Evolutionary conservation across 2,888 invertebrate genomes (phyloP), one percentile per base, ranked within the genome.

Genomic region (Aproaerema taeniolella): DNA sequence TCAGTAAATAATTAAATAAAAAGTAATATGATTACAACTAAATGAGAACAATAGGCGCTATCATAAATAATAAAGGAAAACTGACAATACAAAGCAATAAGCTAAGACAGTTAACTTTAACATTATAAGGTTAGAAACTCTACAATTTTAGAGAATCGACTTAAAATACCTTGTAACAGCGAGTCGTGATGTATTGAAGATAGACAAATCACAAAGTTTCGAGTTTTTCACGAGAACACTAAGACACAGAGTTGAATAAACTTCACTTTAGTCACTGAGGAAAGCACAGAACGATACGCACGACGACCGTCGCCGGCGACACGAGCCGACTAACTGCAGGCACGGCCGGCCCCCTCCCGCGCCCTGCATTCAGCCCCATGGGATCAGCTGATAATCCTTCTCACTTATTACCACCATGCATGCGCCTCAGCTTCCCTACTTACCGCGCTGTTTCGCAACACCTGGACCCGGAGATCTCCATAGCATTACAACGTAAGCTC

Each of bases 241-340:
- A n/a, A n/a, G n/a, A n/a, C n/a, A n/a, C n/a, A n/a, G n/a, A n/a
- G n/a, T n/a, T n/a, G n/a, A n/a, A n/a, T n/a, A 10, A 29, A 37
- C 38, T 45, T 45, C 46, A 49, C 48, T 42, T 47, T 14, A 50
- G 55, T 49, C 61, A 67, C 61, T n/a, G n/a, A n/a, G n/a, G n/a
- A n/a, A n/a, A n/a, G n/a, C n/a, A n/a, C n/a, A n/a, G n/a, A n/a
- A n/a, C n/a, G n/a, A n/a, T n/a, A 47, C 41, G 36, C 47, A 48
- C 50, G 4, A 42, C 49, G 55, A 58, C 71, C 65, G 58, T 40
- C 60, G 45, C 38, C 58, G 49, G 47, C 62, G 67, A 58, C 70
- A 70, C 65, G 63, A 61, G 61, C 61, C 64, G 62, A 67, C 73
- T 68, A 69, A 79, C 80, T 66, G 57, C 28, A 15, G 14, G n/a